phyloP scores from a whole-genome alignment of 1,140 invertebrate genomes.

The Drosophila ercepeae region DNA sequence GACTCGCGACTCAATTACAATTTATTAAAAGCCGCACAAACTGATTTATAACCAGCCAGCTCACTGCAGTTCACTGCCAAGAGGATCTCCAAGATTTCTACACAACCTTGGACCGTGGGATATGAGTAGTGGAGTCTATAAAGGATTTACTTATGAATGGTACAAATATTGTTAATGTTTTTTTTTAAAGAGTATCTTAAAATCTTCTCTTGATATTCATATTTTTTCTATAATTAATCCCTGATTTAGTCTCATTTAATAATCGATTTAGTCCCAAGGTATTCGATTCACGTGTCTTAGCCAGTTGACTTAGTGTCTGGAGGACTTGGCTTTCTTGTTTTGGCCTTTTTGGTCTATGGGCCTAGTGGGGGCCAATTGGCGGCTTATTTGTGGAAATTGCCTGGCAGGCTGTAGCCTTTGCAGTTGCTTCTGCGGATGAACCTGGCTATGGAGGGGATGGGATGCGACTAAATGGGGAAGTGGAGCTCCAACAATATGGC shows the following conservation, averaged over 20 bases:
- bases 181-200: too few relatives aligned
- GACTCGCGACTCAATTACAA: constrained; percentile 80
- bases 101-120: constrained; percentile 15
- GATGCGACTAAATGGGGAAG: constrained; percentile 36
- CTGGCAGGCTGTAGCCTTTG: constrained; percentile 35
- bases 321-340: constrained; percentile 55
- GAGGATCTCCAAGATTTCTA: constrained; percentile 24
- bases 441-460: neutral
- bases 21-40: constrained; percentile 79
- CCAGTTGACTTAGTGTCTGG: constrained; percentile 62
- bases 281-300: constrained; percentile 62
- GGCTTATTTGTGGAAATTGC: constrained; percentile 77
- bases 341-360: constrained; percentile 20
- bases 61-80: constrained; percentile 9
- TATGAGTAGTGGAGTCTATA: neutral
- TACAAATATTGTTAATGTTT: too few relatives aligned
- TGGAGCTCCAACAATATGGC: constrained; percentile 57
- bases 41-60: constrained; percentile 75
- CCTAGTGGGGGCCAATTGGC: constrained; percentile 65
- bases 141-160: neutral
- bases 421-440: constrained; percentile 13
- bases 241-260: neutral
- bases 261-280: constrained; percentile 12
- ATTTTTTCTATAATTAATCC: neutral
- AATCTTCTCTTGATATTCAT: too few relatives aligned